A percentile compares a stretch with the other conserved stretches of the same genome.
phyloP scores from a whole-genome alignment of 2,797 vertebrate genomes.

The Melanotaenia parkinsoni region DNA sequence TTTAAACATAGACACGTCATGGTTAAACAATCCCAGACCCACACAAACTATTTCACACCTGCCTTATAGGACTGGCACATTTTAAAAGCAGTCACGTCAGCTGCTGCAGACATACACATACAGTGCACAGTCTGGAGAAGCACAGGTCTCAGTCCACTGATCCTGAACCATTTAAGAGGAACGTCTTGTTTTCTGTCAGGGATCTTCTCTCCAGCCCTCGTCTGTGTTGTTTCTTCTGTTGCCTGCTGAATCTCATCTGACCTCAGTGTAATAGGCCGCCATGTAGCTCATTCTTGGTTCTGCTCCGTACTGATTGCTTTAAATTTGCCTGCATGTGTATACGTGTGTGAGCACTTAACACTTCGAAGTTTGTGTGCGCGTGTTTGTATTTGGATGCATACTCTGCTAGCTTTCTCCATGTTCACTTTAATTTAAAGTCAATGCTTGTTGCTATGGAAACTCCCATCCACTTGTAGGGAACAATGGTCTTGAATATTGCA shows the following conservation, averaged over 20 bases:
- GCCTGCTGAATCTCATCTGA: conserved; percentile 70
- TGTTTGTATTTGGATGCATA: conserved; percentile 51
- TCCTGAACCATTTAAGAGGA: conserved; percentile 80
- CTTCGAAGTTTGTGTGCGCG: conserved; percentile 36
- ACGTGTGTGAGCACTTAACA: conserved; percentile 37
- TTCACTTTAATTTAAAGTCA: conserved; percentile 77
- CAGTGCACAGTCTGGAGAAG: conserved; percentile 52
- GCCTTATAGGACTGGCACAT: conserved; percentile 53
- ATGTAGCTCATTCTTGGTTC: conserved; percentile 61
- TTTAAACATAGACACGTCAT: conserved; percentile 76
- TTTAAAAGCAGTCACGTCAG: conserved; percentile 73
- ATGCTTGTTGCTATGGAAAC: conserved; percentile 85
- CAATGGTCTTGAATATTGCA: conserved; percentile 75
- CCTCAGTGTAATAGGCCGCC: conserved; percentile 65
- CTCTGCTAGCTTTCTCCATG: conserved; percentile 56
- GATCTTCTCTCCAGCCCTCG: conserved; percentile 68
- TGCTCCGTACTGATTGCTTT: conserved; percentile 60
- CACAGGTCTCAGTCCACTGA: conserved; percentile 79
- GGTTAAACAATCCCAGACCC: conserved; percentile 58
- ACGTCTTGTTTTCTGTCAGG: conserved; percentile 81
- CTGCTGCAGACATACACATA: conserved; percentile 52
- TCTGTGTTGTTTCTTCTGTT: conserved; percentile 57
- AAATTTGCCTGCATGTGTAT: conserved; percentile 46
- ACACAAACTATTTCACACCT: conserved; percentile 67
- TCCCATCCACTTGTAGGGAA: conserved; percentile 65